Evolutionary conservation across 2,888 invertebrate genomes (phyloP).

Genomic region (Cantharis flavilabris): DNA sequence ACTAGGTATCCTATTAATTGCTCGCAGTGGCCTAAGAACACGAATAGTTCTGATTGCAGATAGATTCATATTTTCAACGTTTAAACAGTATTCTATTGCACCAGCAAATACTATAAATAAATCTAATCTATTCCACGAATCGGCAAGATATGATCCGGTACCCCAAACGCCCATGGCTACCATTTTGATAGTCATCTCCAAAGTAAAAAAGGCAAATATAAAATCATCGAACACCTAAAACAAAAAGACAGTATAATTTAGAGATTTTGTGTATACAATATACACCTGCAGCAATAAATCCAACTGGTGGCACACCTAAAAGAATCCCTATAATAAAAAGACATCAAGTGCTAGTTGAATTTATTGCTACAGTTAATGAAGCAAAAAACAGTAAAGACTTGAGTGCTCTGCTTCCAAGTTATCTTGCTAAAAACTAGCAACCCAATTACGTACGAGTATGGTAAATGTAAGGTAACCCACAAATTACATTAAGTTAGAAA

Average conservation of each 20-base stretch:
- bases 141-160: conserved; percentile 92
- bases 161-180: conserved; percentile 97
- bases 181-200: conserved; percentile 99
- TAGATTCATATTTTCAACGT: conserved; percentile 96
- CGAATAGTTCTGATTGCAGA: conserved; percentile 98
- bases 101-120: conserved; percentile 97
- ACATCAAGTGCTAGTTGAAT: not conserved
- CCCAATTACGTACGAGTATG: not conserved
- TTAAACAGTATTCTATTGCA: conserved; percentile 86
- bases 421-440: not conserved
- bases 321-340: not conserved
- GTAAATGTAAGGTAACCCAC: not conserved
- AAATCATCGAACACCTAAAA: conserved; percentile 94
- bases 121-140: conserved; percentile 98
- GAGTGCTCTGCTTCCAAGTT: not conserved
- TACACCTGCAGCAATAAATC: not conserved
- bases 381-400: not conserved
- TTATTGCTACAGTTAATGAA: not conserved
- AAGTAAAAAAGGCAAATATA: conserved; percentile 96
- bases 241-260: conserved; percentile 11
- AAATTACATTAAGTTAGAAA: not conserved
- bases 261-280: not conserved
- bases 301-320: not conserved
- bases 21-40: conserved; percentile 93
- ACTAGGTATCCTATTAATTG: conserved; percentile 99